These are phyloP conservation scores for Adelognathus sp. DNA, from an alignment of 2,888 invertebrate genomes.

Conservation along the genomic window DNA sequence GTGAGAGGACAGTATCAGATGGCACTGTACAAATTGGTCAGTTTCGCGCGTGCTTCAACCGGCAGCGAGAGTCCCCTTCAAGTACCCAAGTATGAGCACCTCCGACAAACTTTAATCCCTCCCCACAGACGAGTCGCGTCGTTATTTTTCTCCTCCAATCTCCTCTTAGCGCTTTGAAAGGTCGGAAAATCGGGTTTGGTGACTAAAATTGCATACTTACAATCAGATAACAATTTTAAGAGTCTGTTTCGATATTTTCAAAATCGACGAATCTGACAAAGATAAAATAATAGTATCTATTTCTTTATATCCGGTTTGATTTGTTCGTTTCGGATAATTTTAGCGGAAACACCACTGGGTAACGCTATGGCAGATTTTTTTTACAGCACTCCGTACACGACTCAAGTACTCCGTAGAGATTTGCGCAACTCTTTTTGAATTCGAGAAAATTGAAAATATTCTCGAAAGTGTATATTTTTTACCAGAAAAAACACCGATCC, in stretches of 20 bases:
- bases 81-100: conserved; percentile 68
- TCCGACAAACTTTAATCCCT: background rate
- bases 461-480: no score
- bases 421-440: no score
- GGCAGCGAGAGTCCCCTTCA: conserved; percentile 67
- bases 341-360: no score
- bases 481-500: no score
- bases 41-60: conserved; percentile 82
- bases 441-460: no score
- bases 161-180: background rate
- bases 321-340: no score
- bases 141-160: background rate
- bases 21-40: conserved; percentile 86
- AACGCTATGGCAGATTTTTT: no score
- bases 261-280: no score
- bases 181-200: background rate
- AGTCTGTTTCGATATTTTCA: background rate
- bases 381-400: no score
- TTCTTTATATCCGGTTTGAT: no score
- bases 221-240: background rate
- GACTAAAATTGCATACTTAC: background rate
- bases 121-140: background rate
- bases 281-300: no score
- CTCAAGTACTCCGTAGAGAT: no score
- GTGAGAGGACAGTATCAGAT: conserved; percentile 87